A percentile compares a stretch with the other conserved stretches of the same genome.
Evolutionary conservation across 92 coral and sea anemone species (phyloP).

Genomic region (Bergia puertoricense): DNA sequence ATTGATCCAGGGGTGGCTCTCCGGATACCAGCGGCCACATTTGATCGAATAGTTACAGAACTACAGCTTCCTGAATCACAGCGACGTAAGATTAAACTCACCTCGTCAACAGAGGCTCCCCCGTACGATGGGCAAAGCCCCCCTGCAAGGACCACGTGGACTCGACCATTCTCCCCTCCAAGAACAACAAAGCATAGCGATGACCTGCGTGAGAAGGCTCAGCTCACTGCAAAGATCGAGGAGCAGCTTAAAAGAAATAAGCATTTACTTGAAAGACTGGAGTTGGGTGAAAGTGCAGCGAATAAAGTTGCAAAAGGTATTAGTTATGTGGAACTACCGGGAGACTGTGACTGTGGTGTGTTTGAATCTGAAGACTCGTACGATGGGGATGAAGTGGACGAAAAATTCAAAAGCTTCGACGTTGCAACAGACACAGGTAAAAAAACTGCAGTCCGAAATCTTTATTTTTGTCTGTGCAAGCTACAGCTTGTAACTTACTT

Average conservation of each 20-base stretch:
- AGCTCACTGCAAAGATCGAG: conserved; percentile 65
- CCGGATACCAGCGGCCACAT: conserved; percentile 76
- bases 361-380: conserved; percentile 36
- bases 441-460: not conserved
- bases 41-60: conserved; percentile 82
- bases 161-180: conserved; percentile 76
- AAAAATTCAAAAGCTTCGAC: conserved; percentile 5
- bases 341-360: conserved; percentile 29
- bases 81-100: conserved; percentile 74
- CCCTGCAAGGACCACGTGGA: conserved; percentile 68
- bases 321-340: conserved; percentile 22
- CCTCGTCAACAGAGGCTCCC: conserved; percentile 61
- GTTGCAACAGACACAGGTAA: conserved; percentile 44
- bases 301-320: not conserved
- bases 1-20: conserved; percentile 84
- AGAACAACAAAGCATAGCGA: not conserved
- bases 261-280: conserved; percentile 61
- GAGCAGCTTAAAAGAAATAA: conserved; percentile 72
- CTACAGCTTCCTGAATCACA: conserved; percentile 94
- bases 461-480: conserved; percentile 1
- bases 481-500: not conserved
- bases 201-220: conserved; percentile 45
- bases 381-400: conserved; percentile 16
- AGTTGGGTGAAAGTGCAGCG: conserved; percentile 30
- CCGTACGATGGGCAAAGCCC: conserved; percentile 57